Evolutionary conservation across 2,888 invertebrate species (phyloP).

Genomic region (Lacanobia wlatinum): DNA sequence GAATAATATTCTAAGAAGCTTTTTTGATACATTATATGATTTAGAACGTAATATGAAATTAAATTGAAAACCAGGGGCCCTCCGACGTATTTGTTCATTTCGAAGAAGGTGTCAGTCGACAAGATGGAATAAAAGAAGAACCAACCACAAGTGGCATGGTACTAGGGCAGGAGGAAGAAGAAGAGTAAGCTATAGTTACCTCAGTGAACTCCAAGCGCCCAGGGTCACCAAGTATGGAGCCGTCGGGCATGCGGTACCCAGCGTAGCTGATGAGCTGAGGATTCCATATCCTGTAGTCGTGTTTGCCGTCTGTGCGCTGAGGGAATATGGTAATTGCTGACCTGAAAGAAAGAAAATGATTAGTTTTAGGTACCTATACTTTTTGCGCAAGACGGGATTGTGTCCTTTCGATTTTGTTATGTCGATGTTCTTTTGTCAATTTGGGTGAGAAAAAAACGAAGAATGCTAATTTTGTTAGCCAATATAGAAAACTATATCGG

Average conservation of each 20-base stretch:
- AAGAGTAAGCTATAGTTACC: constrained; percentile 86
- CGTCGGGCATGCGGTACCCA: constrained; percentile 96
- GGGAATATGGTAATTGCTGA: constrained; percentile 99
- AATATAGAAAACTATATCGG: too few species aligned
- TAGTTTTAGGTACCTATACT: too few species aligned
- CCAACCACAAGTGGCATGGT: background rate
- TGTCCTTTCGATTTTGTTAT: too few species aligned
- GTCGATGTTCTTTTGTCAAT: too few species aligned
- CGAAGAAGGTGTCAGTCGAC: background rate
- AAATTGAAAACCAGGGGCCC: too few species aligned
- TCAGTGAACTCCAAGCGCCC: constrained; percentile 97
- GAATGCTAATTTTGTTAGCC: too few species aligned
- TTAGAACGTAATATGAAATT: too few species aligned
- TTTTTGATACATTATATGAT: too few species aligned
- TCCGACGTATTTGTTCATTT: too few species aligned
- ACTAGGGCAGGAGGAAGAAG: background rate
- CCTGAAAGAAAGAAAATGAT: constrained; percentile 86
- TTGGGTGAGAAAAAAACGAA: too few species aligned
- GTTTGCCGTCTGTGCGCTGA: constrained; percentile 96
- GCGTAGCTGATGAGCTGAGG: constrained; percentile 97
- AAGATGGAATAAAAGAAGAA: background rate
- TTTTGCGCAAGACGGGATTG: too few species aligned
- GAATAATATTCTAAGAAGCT: too few species aligned
- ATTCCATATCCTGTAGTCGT: constrained; percentile 98
- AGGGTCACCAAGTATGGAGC: constrained; percentile 96